Base-by-base conservation (phyloP, 1,140 invertebrate species). In the Drosophila kohkoa region DNA sequence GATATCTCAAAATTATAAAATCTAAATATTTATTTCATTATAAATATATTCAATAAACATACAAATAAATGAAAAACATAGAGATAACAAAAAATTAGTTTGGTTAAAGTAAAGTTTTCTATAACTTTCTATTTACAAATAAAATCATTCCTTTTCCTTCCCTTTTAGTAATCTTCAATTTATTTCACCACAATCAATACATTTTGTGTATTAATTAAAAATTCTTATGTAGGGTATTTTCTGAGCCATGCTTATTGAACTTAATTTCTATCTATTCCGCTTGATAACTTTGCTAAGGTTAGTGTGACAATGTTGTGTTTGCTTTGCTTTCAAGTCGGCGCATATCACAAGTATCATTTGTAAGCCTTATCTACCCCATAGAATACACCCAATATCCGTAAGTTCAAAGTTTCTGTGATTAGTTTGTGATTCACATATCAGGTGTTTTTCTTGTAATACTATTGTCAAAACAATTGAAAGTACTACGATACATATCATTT, bases 231-330 rank as follows among this genome's bases (percentile, higher is more conserved):
- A 55, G 60, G 13, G 68, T 58, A 58, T 66, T n/a, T 32, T 10
- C 2, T 3, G 8, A 43, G 62, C 58, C 64, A 59, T 15, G 6
- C 28, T 16, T n/a, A 11, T 35, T 5, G 0, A 30, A 65, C 13
- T 48, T 15, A 15, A 60, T 5, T 16, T 48, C 25, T 60, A 13
- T 8, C 6, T 7, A 10, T 20, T 20, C 7, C 10, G 16, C 25
- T 10, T 75, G 51, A 63, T 58, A 51, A 51, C 11, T 32, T 13
- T 38, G 20, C 49, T 54, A 43, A 28, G 13, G 16, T 25, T 70
- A 15, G 20, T n/a, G 10, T 46, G 45, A 32, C 38, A 45, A 60
- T 16, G 8, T 32, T 72, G 30, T 76, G 38, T 76, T 72, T 71
- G 32, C 41, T 46, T 60, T n/a, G n/a, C 62, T 66, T 60, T 76